phyloP scores from a whole-genome alignment of 2,797 vertebrate genomes.

The Anas bernieri region DNA sequence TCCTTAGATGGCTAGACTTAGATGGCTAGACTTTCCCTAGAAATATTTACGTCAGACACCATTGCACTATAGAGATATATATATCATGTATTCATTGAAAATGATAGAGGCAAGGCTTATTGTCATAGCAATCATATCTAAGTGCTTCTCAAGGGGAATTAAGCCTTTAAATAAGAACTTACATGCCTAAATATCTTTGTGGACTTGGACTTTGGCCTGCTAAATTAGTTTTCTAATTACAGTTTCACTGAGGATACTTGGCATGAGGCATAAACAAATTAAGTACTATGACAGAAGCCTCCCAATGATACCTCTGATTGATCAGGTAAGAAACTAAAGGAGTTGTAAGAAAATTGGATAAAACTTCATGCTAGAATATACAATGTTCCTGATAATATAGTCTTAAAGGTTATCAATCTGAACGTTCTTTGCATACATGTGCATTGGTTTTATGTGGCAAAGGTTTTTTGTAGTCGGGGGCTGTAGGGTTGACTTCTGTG shows the following conservation, averaged over 20 bases:
- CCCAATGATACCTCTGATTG: neutral
- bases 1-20: neutral
- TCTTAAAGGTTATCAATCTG: neutral
- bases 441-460: too few species aligned
- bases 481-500: too few species aligned
- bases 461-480: too few species aligned
- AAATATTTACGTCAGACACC: neutral
- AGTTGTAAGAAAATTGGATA: neutral
- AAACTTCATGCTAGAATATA: neutral
- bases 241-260: neutral
- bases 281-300: neutral
- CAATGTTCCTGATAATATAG: neutral
- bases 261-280: neutral
- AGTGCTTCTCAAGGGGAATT: neutral
- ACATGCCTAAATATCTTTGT: neutral
- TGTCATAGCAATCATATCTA: neutral
- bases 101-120: neutral
- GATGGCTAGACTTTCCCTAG: neutral
- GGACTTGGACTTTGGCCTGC: neutral
- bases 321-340: neutral
- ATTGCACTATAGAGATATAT: neutral
- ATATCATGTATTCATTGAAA: neutral
- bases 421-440: neutral
- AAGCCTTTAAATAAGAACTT: constrained; percentile 13
- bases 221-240: constrained; percentile 37